Evolutionary conservation across 2,797 vertebrate genomes (phyloP).

Genomic region (Champsocephalus esox): DNA sequence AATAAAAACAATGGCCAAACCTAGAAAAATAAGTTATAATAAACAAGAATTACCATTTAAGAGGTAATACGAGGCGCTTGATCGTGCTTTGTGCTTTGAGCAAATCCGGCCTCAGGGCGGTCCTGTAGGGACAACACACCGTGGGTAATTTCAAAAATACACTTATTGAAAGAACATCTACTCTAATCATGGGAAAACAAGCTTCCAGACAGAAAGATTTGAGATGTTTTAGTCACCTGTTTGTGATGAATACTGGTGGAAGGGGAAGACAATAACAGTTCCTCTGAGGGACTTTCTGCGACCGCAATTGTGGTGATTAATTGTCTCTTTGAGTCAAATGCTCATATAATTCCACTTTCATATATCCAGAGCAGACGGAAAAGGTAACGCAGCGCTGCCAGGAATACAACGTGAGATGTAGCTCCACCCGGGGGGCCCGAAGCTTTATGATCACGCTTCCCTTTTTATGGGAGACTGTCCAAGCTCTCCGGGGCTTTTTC

Average conservation of each 20-base stretch:
- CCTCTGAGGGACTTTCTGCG: neutral
- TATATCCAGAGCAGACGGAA: constrained; percentile 13
- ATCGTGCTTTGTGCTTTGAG: constrained; percentile 27
- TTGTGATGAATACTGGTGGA: constrained; percentile 7
- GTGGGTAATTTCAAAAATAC: constrained; percentile 15
- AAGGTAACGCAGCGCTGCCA: constrained; percentile 18
- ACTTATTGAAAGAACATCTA: constrained; percentile 19
- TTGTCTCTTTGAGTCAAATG: constrained; percentile 25
- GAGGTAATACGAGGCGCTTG: constrained; percentile 9
- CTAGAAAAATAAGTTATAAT: constrained; percentile 11
- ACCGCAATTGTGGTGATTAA: constrained; percentile 1
- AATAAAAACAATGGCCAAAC: neutral
- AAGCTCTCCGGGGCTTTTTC: constrained; percentile 52
- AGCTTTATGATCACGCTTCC: constrained; percentile 49
- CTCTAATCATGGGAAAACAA: constrained; percentile 4
- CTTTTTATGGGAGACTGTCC: constrained; percentile 52
- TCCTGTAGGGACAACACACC: constrained; percentile 27
- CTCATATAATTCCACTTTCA: constrained; percentile 14
- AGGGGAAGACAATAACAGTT: constrained; percentile 10
- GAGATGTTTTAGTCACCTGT: neutral
- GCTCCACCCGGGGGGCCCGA: constrained; percentile 32
- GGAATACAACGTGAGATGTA: constrained; percentile 39
- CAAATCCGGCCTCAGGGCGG: constrained; percentile 16
- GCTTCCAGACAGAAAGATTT: constrained; percentile 4
- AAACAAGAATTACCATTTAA: constrained; percentile 11